These are phyloP conservation scores for Elgaria multicarinata DNA, from an alignment of 2,113 vertebrate genomes.

Conservation along the genomic window DNA sequence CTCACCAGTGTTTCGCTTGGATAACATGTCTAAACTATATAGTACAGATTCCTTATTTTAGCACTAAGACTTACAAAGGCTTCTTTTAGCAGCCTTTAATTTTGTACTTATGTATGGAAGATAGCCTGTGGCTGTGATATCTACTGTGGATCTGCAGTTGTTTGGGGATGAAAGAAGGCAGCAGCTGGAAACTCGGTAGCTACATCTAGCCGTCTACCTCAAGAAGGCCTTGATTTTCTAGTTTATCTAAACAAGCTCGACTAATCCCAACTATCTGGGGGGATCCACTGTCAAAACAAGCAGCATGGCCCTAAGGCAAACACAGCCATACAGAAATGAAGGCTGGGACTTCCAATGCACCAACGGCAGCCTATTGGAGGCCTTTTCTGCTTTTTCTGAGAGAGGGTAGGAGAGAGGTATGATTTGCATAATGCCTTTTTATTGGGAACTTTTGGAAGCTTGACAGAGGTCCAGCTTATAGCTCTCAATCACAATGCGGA, in stretches of 20 bases:
- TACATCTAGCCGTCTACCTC: constrained; percentile 94
- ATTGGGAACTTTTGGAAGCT: constrained; percentile 90
- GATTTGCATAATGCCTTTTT: constrained; percentile 99
- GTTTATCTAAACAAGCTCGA: constrained; percentile 99
- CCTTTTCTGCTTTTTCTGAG: constrained; percentile 78
- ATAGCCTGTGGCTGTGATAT: constrained; percentile 91
- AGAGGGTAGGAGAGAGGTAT: constrained; percentile 84
- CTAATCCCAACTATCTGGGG: constrained; percentile 99
- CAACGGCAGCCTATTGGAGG: constrained; percentile 82
- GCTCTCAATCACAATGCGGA: constrained; percentile 83
- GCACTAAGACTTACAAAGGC: constrained; percentile 84
- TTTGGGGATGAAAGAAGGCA: constrained; percentile 93
- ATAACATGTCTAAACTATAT: constrained; percentile 80
- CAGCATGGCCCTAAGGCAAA: constrained; percentile 99
- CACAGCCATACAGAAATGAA: constrained; percentile 92
- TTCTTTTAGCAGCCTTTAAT: constrained; percentile 87
- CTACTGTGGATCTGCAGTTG: constrained; percentile 89
- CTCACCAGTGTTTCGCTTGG: constrained; percentile 70
- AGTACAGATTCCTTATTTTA: constrained; percentile 86
- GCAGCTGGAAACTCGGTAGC: constrained; percentile 95
- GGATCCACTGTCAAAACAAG: constrained; percentile 99
- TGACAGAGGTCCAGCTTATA: constrained; percentile 88
- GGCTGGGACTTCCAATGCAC: constrained; percentile 87
- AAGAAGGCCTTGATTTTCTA: constrained; percentile 92
- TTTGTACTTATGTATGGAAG: constrained; percentile 84